phyloP scores from a whole-genome alignment of 2,888 invertebrate species.

The Ochropacha duplaris region DNA sequence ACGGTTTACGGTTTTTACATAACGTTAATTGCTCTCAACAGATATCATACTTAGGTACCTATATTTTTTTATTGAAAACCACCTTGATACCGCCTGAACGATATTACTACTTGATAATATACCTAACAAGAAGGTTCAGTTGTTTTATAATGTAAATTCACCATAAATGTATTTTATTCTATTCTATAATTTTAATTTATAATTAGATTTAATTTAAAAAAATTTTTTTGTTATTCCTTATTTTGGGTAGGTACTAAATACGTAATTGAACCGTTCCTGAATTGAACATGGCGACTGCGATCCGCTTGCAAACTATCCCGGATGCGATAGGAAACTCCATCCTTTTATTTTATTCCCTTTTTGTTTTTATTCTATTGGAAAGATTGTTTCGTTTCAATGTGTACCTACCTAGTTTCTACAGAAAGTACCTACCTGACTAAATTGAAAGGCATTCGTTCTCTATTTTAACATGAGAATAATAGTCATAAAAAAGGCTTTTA shows the following conservation, averaged over 20 bases:
- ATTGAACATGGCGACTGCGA: slow-evolving; percentile 73
- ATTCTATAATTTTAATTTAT: too few species aligned
- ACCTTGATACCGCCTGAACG: too few species aligned
- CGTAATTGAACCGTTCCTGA: slow-evolving; percentile 53
- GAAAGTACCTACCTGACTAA: background rate
- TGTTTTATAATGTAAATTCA: too few species aligned
- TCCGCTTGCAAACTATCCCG: slow-evolving; percentile 76
- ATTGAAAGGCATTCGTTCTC: background rate
- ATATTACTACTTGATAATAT: background rate
- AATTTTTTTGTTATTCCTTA: slow-evolving; percentile 17
- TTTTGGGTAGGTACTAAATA: slow-evolving; percentile 26
- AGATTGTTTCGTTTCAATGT: slow-evolving; percentile 63
- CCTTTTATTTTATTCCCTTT: slow-evolving; percentile 73
- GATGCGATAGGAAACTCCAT: slow-evolving; percentile 74
- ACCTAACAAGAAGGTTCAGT: too few species aligned
- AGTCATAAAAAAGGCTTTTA: too few species aligned
- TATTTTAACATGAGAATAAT: background rate
- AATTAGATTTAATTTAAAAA: background rate
- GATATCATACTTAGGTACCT: too few species aligned
- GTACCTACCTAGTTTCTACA: slow-evolving; percentile 3
- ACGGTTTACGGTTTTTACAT: too few species aligned
- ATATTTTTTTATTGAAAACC: too few species aligned
- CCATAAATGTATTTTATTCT: too few species aligned
- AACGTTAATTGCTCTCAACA: too few species aligned
- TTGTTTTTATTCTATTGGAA: slow-evolving; percentile 68